Evolutionary conservation across 2,113 vertebrate species (phyloP), one percentile per base, ranked within the genome.

Genomic region (Corynorhinus townsendii): DNA sequence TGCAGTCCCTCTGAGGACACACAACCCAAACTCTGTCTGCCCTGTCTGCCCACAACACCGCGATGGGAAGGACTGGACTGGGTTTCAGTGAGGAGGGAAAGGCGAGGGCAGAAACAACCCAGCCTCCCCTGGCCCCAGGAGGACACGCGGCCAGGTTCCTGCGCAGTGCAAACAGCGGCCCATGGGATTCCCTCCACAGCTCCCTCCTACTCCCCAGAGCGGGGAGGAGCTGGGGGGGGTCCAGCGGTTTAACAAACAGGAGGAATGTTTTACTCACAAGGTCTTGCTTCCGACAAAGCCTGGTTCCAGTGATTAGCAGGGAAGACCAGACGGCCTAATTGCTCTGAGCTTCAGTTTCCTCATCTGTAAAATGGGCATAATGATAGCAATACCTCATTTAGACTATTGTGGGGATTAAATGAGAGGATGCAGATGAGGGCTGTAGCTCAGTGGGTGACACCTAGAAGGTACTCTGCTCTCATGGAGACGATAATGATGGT

Each of bases 61-160:
- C 1, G 33, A 33, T 28, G 69, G 54, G n/a, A 40, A 56, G 69
- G 80, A 19, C 11, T 5, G 64, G 38, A 4, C 35, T 40, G 76
- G 45, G 33, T 86, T 80, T 54, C n/a, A 0, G 14, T 52, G 52
- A 69, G 40, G 12, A 84, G 19, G 22, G 86, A 45, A 40, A 66
- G 20, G 43, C 12, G 0, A 33, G 5, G 64, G 40, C 40, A 68
- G 77, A 17, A 45, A 38, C 3, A 4, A 30, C 24, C 7, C 40
- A 38, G 24, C 47, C 43, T 68, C 7, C 17, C n/a, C 11, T 0
- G 43, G 43, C 12, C 2, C 52, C 14, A 4, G 28, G 49, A 64
- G 19, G 59, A 45, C 9, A 59, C 8, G 0, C 1, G 0, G 54
- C 52, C 49, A 4, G 3, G 8, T 69, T 12, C 71, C 38, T 11